Conservation (phyloP, 2,113 vertebrate genomes). For the Ornithorhynchus anatinus region DNA sequence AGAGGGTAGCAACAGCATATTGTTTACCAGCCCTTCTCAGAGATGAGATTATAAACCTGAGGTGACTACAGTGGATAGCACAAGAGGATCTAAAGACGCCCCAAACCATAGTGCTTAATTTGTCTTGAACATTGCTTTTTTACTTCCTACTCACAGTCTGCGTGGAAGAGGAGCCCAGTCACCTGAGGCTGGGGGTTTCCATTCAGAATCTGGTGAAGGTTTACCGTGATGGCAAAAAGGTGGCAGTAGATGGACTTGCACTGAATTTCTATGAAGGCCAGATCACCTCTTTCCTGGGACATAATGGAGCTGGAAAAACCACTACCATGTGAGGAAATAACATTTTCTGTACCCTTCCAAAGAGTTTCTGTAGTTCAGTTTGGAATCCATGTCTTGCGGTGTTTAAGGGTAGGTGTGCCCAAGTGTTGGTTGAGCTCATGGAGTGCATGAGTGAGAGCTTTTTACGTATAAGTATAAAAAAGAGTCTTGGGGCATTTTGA, state of each 20-base stretch:
- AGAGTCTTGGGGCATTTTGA: background rate
- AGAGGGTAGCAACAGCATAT: too few species aligned
- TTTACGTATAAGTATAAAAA: too few species aligned
- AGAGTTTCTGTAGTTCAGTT: background rate
- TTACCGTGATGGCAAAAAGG: constrained; percentile 91
- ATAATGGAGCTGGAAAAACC: constrained; percentile 97
- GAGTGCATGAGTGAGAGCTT: background rate
- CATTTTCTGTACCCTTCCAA: background rate
- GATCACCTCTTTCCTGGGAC: constrained; percentile 96
- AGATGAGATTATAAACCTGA: too few species aligned
- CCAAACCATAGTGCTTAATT: too few species aligned
- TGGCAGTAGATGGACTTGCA: constrained; percentile 92
- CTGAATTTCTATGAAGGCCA: constrained; percentile 97
- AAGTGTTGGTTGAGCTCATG: background rate
- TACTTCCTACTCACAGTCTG: constrained; percentile 74
- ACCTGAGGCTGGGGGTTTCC: constrained; percentile 89
- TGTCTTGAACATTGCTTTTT: too few species aligned
- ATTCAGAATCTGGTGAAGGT: constrained; percentile 96
- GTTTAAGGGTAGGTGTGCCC: background rate
- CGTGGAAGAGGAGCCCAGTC: constrained; percentile 90
- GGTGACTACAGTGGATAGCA: too few species aligned
- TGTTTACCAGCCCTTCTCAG: too few species aligned
- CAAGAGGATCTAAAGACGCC: too few species aligned
- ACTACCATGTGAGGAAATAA: constrained; percentile 91
- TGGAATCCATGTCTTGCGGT: background rate